Base-by-base conservation (phyloP, 2,888 invertebrate genomes). In the Drosophila borealis region DNA sequence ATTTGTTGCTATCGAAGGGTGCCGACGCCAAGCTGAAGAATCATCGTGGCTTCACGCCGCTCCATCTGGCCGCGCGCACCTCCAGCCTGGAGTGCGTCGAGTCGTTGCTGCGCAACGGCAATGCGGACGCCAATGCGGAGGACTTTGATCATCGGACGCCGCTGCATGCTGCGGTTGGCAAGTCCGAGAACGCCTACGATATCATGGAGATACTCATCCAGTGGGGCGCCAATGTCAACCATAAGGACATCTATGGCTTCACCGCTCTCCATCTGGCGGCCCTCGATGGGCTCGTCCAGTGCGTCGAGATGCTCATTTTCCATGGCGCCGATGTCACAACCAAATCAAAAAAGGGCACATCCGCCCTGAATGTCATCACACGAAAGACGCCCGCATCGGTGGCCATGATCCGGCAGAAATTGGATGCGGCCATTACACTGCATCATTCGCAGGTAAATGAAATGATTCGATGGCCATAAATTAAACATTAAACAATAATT, bases 321-420 rank as follows among this genome's bases (percentile, higher is more conserved):
- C 95, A 96, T 90, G 97, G 97, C 4, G 97, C 97, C 51, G 97
- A 97, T 93, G 96, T 97, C n/a, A 97, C 97, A 13, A 96, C 97
- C 2, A 95, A 96, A 87, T 97, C 97, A 54, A 96, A 96, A 91
- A 97, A 96, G 87, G 97, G 97, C 64, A 96, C 96, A 90, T 96
- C 96, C 9, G 97, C 97, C 29, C 93, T 97, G 67, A 96, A 97
- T 81, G 96, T 97, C 73, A 96, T 97, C 70, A 95, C 96, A 19
- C 94, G 97, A 70, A 97, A 97, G 93, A 97, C 97, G 3, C 97
- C 97, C 11, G 96, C 96, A 11, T 97, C 97, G 19, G 93, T 97
- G 79, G 95, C 96, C 37, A 96, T 96, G 94, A 95, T 97, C 76
- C 95, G 96, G 46, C 95, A 96, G 89, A 96, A 96, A 91, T 92